These are phyloP conservation scores for Epinephelus coioides DNA, from an alignment of 2,797 vertebrate genomes.

Conservation along the genomic window DNA sequence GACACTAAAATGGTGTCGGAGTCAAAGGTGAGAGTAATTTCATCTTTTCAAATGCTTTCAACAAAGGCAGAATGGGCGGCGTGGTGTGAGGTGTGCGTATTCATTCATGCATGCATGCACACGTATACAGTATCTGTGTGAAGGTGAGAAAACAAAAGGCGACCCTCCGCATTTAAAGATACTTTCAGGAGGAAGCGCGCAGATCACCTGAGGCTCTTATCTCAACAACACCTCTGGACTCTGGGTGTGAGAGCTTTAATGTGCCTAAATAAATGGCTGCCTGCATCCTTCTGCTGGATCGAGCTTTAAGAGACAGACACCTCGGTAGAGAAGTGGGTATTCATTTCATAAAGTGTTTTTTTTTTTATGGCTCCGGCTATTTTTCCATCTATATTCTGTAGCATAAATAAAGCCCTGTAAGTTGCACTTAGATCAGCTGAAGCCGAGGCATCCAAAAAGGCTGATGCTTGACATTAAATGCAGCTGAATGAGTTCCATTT, in stretches of 20 bases:
- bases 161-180: slow-evolving; percentile 63
- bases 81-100: slow-evolving; percentile 39
- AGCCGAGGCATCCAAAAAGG: slow-evolving; percentile 33
- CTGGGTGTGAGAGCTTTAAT: slow-evolving; percentile 68
- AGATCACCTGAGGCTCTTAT: slow-evolving; percentile 79
- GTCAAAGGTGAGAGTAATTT: slow-evolving; percentile 80
- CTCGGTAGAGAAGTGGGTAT: slow-evolving; percentile 41
- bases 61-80: slow-evolving; percentile 56
- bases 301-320: slow-evolving; percentile 65
- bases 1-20: slow-evolving; percentile 81
- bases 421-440: slow-evolving; percentile 63
- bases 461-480: slow-evolving; percentile 43
- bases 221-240: slow-evolving; percentile 71
- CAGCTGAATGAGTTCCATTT: slow-evolving; percentile 48
- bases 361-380: slow-evolving; percentile 55
- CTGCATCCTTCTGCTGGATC: slow-evolving; percentile 44
- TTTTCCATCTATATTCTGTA: slow-evolving; percentile 44
- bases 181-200: slow-evolving; percentile 64
- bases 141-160: slow-evolving; percentile 84
- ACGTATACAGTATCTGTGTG: slow-evolving; percentile 40
- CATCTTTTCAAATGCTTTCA: slow-evolving; percentile 84
- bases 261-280: slow-evolving; percentile 67
- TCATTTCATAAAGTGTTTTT: slow-evolving; percentile 45
- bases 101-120: slow-evolving; percentile 54
- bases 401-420: slow-evolving; percentile 23